phyloP scores from a whole-genome alignment of 2,113 vertebrate species.

The Phaethon lepturus region DNA sequence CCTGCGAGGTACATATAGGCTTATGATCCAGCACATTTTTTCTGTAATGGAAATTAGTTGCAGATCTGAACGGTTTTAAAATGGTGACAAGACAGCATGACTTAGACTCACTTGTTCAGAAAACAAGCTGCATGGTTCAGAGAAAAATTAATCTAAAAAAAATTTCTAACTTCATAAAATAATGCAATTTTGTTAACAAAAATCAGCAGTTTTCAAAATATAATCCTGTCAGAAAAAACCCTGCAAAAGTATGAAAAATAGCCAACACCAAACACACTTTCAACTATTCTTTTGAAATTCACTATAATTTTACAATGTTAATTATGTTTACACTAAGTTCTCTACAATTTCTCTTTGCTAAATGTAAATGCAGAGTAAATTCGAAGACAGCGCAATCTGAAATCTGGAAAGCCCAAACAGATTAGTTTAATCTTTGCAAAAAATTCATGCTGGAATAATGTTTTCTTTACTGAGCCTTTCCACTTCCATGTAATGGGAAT shows the following conservation, averaged over 20 bases:
- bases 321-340: not conserved
- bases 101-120: not conserved
- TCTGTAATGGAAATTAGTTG: not conserved
- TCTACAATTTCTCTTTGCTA: not conserved
- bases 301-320: not conserved
- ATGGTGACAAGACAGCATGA: not conserved
- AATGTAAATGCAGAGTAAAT: not conserved
- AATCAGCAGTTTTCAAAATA: not conserved
- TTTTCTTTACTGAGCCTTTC: not conserved
- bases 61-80: not conserved
- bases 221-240: not conserved
- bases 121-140: not conserved
- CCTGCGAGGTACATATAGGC: not conserved
- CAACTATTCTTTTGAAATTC: not conserved
- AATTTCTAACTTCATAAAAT: not conserved
- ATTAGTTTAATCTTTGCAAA: not conserved
- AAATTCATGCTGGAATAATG: not conserved
- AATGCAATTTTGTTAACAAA: not conserved
- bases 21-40: constrained; percentile 42
- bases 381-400: not conserved
- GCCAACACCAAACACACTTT: not conserved
- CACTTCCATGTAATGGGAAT: not conserved
- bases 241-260: not conserved
- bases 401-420: not conserved
- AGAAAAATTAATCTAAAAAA: not conserved